Conservation (phyloP, 2,888 invertebrate genomes). For the Agrochola lota region DNA sequence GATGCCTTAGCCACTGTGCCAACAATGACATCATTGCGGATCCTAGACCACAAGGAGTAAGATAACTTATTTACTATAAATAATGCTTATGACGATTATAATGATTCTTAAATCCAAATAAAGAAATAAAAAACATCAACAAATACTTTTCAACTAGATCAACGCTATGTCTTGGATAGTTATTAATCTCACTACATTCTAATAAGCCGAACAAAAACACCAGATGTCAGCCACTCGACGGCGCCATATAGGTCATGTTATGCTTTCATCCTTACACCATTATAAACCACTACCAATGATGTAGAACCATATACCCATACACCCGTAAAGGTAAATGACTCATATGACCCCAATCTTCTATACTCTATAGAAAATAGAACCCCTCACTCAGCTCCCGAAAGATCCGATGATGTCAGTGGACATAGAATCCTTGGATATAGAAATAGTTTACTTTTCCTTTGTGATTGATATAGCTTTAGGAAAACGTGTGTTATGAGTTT, state of each 20-base stretch:
- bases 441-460: conserved; percentile 58
- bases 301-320: conserved; percentile 34
- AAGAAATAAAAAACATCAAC: neutral
- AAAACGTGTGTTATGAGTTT: conserved; percentile 42
- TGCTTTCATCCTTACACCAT: conserved; percentile 51
- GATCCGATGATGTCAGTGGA: conserved; percentile 59
- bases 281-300: conserved; percentile 39
- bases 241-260: conserved; percentile 52
- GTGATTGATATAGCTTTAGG: conserved; percentile 50
- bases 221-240: conserved; percentile 37
- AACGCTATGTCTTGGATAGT: conserved; percentile 11
- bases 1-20: too few relatives aligned
- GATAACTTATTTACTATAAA: neutral
- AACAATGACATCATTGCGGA: too few relatives aligned
- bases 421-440: conserved; percentile 34
- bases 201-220: conserved; percentile 28
- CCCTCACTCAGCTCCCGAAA: conserved; percentile 53
- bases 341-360: conserved; percentile 59
- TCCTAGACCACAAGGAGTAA: too few relatives aligned
- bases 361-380: conserved; percentile 55
- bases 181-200: conserved; percentile 26
- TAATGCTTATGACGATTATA: neutral
- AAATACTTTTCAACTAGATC: neutral
- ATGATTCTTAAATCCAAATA: neutral
- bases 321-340: conserved; percentile 63